Base-by-base conservation (phyloP, 92 coral and sea anemone genomes). In the Parazoanthus swiftii region DNA sequence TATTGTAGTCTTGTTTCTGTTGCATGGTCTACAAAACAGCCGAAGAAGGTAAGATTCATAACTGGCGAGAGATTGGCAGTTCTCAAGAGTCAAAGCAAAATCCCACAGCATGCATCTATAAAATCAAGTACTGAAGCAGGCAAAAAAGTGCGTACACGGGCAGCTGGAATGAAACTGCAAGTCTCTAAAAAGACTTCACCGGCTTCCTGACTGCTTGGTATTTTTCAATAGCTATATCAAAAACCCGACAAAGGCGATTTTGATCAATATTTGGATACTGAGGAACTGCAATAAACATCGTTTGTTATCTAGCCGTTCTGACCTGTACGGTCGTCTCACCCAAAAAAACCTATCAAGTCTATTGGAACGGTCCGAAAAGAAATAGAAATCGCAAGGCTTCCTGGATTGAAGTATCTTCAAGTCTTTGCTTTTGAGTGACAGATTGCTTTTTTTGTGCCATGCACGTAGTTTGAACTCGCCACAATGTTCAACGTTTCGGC, bases 401-500 rank as follows among this genome's bases (percentile, higher is more conserved):
- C 26, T 14, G 26, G 70, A 63, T 3, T 7, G 1, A 0, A 4
- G 70, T 7, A 63, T 20, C 14, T 14, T 20, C 14, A 8, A 63
- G 15, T 3, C 68, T 63, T 11, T 63, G 10, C n/a, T 63, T 16
- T 11, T 6, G 70, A 21, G 25, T 54, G 9, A 54, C 13, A 39
- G 3, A 20, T n/a, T 39, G 13, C 3, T 15, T 9, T 42, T 37
- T 8, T 37, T 3, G 20, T 23, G n/a, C 51, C 33, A 9, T 20
- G 51, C 18, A 16, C 26, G 42, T 42, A 35, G 51, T 8, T 39
- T 76, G 54, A 18, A 21, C 79, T 38, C n/a, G 44, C 20, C 56
- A 72, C 79, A 16, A 84, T 84, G 87, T 70, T 84, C 42, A 84
- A 84, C 67, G 43, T 16, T 15, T 84, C 87, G 48, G 23, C 44